These are phyloP conservation scores for Stegastes partitus DNA, from an alignment of 2,113 vertebrate genomes.

Conservation along the genomic window DNA sequence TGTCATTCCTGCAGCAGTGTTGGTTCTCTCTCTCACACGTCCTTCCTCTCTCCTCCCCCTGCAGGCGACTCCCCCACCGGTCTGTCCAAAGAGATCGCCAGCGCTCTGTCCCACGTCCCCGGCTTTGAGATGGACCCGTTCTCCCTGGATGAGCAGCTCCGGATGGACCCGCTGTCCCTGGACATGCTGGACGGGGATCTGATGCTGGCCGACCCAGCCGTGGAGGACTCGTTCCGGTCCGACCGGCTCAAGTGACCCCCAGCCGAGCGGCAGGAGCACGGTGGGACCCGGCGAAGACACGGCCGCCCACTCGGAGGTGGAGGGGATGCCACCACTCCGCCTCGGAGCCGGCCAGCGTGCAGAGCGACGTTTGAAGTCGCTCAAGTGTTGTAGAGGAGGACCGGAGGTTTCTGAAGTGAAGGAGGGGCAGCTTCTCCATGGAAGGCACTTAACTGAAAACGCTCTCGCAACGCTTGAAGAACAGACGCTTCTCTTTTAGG, in stretches of 20 bases:
- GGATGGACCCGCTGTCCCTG: conserved; percentile 89
- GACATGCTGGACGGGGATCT: conserved; percentile 94
- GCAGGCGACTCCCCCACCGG: conserved; percentile 88
- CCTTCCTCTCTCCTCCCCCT: background rate
- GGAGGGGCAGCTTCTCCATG: conserved; percentile 34
- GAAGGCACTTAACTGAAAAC: conserved; percentile 70
- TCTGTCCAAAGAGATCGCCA: conserved; percentile 93
- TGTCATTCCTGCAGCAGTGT: too few relatives aligned
- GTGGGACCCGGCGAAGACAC: background rate
- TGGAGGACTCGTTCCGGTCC: conserved; percentile 94
- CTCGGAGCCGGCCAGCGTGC: background rate
- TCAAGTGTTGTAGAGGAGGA: background rate
- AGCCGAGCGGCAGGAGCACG: too few relatives aligned
- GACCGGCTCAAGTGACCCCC: conserved; percentile 90
- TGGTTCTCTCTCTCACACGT: background rate
- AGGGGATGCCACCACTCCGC: conserved; percentile 3
- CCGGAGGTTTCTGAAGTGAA: background rate
- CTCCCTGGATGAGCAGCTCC: conserved; percentile 88
- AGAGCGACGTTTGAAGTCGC: background rate
- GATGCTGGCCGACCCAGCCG: conserved; percentile 90
- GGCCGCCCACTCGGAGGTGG: background rate
- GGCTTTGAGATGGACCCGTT: conserved; percentile 91
- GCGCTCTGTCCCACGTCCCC: conserved; percentile 89
- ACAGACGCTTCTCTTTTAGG: conserved; percentile 52
- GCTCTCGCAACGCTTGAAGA: conserved; percentile 61